Evolutionary conservation across 2,888 invertebrate genomes (phyloP), one percentile per base, ranked within the genome.

Genomic region (Lasioglossum marginatum): DNA sequence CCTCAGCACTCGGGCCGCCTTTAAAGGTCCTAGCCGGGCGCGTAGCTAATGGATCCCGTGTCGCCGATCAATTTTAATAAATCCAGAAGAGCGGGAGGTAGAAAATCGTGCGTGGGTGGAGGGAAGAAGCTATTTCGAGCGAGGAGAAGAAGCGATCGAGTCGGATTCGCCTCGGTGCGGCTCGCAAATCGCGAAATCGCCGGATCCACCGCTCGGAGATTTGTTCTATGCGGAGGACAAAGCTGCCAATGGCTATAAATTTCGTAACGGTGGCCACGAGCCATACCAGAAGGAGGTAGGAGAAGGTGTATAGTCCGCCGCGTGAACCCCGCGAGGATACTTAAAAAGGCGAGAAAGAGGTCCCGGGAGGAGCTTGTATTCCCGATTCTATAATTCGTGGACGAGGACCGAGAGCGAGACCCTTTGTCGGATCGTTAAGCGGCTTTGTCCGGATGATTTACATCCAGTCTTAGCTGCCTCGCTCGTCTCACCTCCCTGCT

Each of bases 351-450:
- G 72, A 68, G 77, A n/a, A 79, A n/a, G 63, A 82, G 80, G 43
- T 60, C 48, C 27, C 60, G 27, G 40, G 40, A 63, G 76, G 66
- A 71, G 77, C 73, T 79, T 86, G 91, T 92, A 93, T 93, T 94
- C 92, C 91, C 93, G 93, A 94, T 94, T 94, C 93, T 92, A 93
- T 93, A 94, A 94, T 94, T 94, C 94, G 93, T 92, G 91, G 92
- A 87, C 92, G 92, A 92, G 90, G 87, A 91, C 85, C 88, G 88
- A 82, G 68, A 66, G 88, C 86, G 85, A 91, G 92, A 88, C 88
- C 92, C 94, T 95, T 95, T 95, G 95, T 95, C 94, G 94, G 95
- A 91, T 95, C 94, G 95, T 95, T 95, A 95, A 95, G 95, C 94
- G 91, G 94, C 94, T 94, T 95, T 95, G 95, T 95, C 93, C 93